Percentiles rank a stretch among this genome's conserved stretches.
These are phyloP conservation scores for Mus minutoides DNA, from an alignment of 2,797 vertebrate genomes.

Conservation along the genomic window DNA sequence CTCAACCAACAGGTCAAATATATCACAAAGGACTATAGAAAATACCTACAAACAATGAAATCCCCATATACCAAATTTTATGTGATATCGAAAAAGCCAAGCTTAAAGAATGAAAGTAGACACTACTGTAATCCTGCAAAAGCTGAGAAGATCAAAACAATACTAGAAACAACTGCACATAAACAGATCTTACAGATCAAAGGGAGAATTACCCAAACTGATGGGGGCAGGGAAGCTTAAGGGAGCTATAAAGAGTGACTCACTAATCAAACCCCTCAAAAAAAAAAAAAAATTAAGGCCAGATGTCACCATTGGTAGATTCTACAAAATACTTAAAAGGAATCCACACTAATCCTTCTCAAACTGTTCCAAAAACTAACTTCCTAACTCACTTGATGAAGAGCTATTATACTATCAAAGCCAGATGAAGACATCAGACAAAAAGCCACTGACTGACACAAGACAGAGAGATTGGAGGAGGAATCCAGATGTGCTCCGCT, in stretches of 20 bases:
- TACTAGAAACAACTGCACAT: neutral
- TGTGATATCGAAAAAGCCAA: neutral
- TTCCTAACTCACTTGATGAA: neutral
- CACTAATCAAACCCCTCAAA: neutral
- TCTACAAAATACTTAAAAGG: slow-evolving; percentile 34
- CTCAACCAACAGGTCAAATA: neutral
- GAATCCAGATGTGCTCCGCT: slow-evolving; percentile 1
- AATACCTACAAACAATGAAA: slow-evolving; percentile 22
- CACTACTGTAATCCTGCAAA: slow-evolving; percentile 7
- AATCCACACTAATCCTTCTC: slow-evolving; percentile 11
- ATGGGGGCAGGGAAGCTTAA: neutral
- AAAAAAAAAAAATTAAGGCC: neutral
- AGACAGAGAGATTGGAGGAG: slow-evolving; percentile 19
- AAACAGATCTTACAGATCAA: slow-evolving; percentile 25
- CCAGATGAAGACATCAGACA: neutral
- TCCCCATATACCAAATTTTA: neutral
- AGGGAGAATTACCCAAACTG: neutral
- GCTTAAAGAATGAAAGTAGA: neutral
- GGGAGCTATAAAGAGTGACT: neutral
- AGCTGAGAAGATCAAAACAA: neutral
- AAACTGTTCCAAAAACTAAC: slow-evolving; percentile 28
- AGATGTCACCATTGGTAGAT: slow-evolving; percentile 1
- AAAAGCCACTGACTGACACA: neutral
- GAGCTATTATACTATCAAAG: neutral
- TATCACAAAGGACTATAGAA: slow-evolving; percentile 12